phyloP scores from a whole-genome alignment of 2,113 vertebrate genomes.

The Neopipo cinnamomea region DNA sequence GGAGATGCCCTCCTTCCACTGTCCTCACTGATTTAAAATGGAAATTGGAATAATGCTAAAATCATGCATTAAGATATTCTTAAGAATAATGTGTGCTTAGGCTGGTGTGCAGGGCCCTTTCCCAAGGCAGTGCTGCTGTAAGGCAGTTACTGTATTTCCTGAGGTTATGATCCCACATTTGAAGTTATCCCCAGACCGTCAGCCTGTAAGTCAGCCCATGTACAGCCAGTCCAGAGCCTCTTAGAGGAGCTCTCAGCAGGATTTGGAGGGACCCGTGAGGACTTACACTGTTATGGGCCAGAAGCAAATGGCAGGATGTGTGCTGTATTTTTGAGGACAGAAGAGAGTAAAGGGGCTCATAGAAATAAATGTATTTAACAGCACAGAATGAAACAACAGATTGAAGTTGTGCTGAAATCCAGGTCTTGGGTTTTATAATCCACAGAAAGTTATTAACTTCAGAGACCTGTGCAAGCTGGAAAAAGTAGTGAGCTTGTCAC shows the following conservation, averaged over 20 bases:
- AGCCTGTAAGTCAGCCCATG: background rate
- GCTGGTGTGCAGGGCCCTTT: background rate
- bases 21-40: background rate
- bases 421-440: constrained; percentile 20
- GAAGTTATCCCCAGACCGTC: background rate
- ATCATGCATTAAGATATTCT: background rate
- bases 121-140: background rate
- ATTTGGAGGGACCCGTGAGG: background rate
- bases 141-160: background rate
- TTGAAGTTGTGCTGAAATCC: constrained; percentile 36
- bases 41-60: background rate
- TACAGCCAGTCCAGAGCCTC: background rate
- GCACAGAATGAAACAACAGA: background rate
- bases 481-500: background rate
- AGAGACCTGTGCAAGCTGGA: background rate
- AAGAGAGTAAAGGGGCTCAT: background rate
- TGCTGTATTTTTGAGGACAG: background rate
- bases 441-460: constrained; percentile 16
- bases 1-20: background rate
- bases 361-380: constrained; percentile 5
- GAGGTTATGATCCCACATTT: background rate
- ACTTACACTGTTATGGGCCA: accelerated
- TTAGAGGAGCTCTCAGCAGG: background rate
- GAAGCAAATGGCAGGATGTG: background rate
- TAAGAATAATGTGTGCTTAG: accelerated